Percentiles rank a stretch among this genome's conserved stretches.
phyloP scores from a whole-genome alignment of 2,113 vertebrate species.

The Hippocampus guttulatus region DNA sequence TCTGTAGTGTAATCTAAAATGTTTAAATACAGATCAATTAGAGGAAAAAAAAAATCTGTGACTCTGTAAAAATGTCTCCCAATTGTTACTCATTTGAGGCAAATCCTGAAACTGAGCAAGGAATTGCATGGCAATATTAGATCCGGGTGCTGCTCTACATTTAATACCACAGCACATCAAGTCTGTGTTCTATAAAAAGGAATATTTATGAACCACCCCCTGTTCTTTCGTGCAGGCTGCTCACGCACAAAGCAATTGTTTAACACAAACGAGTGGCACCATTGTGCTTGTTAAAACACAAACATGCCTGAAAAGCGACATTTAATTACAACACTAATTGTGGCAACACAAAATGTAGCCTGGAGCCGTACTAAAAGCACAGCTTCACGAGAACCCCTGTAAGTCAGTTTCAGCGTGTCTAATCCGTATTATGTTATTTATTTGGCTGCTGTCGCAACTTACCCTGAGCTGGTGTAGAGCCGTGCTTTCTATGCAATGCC shows the following conservation, averaged over 20 bases:
- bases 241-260: conserved; percentile 11
- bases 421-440: conserved; percentile 24
- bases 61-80: too few species aligned
- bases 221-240: conserved; percentile 12
- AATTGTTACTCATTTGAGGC: too few species aligned
- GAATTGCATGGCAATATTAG: not conserved
- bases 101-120: not conserved
- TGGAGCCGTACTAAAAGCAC: conserved; percentile 2
- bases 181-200: conserved; percentile 37
- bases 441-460: conserved; percentile 20
- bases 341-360: conserved; percentile 1
- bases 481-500: not conserved
- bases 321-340: conserved; percentile 27
- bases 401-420: conserved; percentile 16
- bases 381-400: conserved; percentile 8
- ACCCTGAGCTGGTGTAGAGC: not conserved
- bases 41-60: too few species aligned
- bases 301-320: conserved; percentile 20
- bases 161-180: conserved; percentile 9
- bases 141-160: not conserved
- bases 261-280: conserved; percentile 29
- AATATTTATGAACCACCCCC: conserved; percentile 15
- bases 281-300: conserved; percentile 30
- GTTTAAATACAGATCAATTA: too few species aligned
- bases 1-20: too few species aligned